Evolutionary conservation across 2,797 vertebrate genomes (phyloP), one percentile per base, ranked within the genome.

Genomic region (Eurystomus glaucurus): DNA sequence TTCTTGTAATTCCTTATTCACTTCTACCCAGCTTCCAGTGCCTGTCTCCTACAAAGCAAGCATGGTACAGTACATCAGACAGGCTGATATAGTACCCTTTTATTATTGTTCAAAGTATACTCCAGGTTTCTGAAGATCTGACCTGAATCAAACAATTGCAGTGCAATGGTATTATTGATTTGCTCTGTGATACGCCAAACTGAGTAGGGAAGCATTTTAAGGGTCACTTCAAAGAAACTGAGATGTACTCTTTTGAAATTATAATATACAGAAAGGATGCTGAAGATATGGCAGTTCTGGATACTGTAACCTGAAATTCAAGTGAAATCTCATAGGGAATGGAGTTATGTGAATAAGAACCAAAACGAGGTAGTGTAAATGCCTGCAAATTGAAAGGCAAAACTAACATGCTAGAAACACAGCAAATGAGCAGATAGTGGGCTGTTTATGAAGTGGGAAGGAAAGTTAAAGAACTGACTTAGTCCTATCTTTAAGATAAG

Each of bases 71-170:
- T 13, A 43, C 31, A 25, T 35, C 1, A 16, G 72, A 64, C 35
- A 76, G 72, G 21, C 22, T 69, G 71, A 52, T 28, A 45, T 4
- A 80, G 20, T 7, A 8, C 46, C 75, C 60, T 81, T 69, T 70
- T 35, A 75, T 80, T 26, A 3, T 25, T 82, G 45, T 75, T 94
- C 77, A 93, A 93, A 92, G 45, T 39, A 82, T 58, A 48, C 17
- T 86, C 9, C 10, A n/a, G n/a, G n/a, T 29, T 86, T 96, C 68
- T 93, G 51, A 66, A 92, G 80, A 52, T 83, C 41, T 80, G 70
- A 85, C 48, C 64, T 48, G 29, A 86, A 83, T 60, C 57, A 87
- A 94, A 55, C 33, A 94, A 18, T 26, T 65, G 23, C 19, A 37
- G 29, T 57, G 66, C 68, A 45, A 19, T 76, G 31, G 8, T 55